phyloP scores from a whole-genome alignment of 2,113 vertebrate genomes.

The Scopus umbretta region DNA sequence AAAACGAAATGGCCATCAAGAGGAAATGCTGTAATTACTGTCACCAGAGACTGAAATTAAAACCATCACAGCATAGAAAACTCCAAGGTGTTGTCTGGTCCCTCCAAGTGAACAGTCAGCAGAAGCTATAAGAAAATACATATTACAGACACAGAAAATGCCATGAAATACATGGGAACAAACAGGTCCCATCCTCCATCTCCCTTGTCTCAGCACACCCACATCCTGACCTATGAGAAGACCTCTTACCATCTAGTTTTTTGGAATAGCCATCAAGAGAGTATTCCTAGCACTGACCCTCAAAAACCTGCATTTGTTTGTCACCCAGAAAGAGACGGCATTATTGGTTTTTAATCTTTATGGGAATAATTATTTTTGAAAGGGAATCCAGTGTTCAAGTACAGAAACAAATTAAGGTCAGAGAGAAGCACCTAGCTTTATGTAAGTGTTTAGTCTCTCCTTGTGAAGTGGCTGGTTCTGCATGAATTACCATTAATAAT shows the following conservation, averaged over 20 bases:
- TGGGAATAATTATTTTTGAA: constrained; percentile 51
- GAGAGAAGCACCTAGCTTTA: constrained; percentile 31
- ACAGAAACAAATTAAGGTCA: constrained; percentile 58
- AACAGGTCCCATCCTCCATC: background rate
- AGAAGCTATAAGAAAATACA: background rate
- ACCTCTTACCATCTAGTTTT: background rate
- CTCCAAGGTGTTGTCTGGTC: background rate
- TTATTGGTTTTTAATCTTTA: constrained; percentile 56
- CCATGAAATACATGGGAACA: background rate
- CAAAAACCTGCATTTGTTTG: background rate
- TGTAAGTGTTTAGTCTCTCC: constrained; percentile 33
- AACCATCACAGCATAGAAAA: background rate
- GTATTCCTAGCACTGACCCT: background rate
- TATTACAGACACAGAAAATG: background rate
- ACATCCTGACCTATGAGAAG: background rate
- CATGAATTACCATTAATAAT: constrained; percentile 48
- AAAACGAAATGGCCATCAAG: background rate
- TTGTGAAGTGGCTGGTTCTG: constrained; percentile 23
- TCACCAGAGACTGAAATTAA: background rate
- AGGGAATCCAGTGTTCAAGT: constrained; percentile 36
- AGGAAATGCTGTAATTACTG: background rate
- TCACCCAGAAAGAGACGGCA: background rate
- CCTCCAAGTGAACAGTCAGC: background rate
- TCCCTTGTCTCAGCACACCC: background rate
- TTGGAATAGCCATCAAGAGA: background rate